These are phyloP conservation scores for Morpho achilles DNA, from an alignment of 2,888 invertebrate species.

Conservation along the genomic window DNA sequence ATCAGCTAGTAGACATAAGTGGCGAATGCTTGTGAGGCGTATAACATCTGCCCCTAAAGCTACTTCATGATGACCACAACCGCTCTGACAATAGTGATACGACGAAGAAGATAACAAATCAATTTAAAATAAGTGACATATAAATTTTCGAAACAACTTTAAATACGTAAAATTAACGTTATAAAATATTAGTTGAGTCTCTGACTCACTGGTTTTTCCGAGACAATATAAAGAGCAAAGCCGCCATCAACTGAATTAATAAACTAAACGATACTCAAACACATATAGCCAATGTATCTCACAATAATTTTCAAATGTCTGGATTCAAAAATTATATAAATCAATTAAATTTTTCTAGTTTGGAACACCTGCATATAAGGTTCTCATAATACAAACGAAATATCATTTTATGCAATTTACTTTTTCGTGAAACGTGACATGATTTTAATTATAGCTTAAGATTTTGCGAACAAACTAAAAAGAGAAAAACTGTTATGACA, in stretches of 20 bases:
- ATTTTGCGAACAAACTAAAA: conserved; percentile 49
- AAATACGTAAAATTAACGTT: no score
- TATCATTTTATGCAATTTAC: conserved; percentile 50
- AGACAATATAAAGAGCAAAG: not conserved
- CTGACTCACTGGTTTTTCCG: conserved; percentile 19
- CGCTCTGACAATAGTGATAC: no score
- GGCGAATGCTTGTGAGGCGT: no score
- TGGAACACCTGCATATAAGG: conserved; percentile 43
- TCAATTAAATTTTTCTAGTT: conserved; percentile 37
- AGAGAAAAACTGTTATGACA: conserved; percentile 39
- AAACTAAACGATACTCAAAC: conserved; percentile 7
- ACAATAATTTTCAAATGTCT: no score
- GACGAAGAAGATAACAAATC: no score
- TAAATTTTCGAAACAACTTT: no score
- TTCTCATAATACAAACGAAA: conserved; percentile 43
- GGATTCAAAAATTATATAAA: not conserved
- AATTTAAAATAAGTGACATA: no score
- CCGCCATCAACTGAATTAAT: conserved; percentile 1
- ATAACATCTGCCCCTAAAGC: no score
- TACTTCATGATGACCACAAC: no score
- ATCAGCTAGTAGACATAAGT: no score
- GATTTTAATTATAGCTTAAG: conserved; percentile 50
- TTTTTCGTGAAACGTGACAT: conserved; percentile 37
- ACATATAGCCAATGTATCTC: not conserved
- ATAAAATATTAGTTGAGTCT: not conserved